phyloP scores from a whole-genome alignment of 1,140 invertebrate species.

The Venturia canescens region DNA sequence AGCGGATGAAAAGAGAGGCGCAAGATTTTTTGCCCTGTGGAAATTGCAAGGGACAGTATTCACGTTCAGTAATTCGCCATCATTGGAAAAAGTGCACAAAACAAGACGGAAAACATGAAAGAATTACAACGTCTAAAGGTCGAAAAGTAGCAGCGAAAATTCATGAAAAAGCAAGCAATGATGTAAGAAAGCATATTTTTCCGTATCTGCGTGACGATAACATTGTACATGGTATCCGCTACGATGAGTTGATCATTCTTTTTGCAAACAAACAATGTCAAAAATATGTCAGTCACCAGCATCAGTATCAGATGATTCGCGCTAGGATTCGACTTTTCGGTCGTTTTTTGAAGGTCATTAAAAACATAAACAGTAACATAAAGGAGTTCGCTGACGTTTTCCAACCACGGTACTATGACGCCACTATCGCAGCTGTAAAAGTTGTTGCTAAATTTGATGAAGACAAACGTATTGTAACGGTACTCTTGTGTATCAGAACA shows the following conservation, averaged over 20 bases:
- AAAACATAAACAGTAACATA: conserved; percentile 31
- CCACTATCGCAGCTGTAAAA: conserved; percentile 10
- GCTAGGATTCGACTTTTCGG: conserved; percentile 25
- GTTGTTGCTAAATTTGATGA: conserved; percentile 28
- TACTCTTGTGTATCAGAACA: no score
- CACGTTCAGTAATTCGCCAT: conserved; percentile 21
- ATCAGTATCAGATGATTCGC: conserved; percentile 43
- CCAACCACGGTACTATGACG: conserved; percentile 41
- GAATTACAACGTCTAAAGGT: conserved; percentile 33
- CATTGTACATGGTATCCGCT: conserved; percentile 49
- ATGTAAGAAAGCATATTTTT: conserved; percentile 47
- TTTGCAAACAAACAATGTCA: conserved; percentile 34
- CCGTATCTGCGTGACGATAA: conserved; percentile 52
- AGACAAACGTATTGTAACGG: no score
- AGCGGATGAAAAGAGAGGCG: conserved; percentile 29
- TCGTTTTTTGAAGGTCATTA: conserved; percentile 32
- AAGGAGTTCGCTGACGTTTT: conserved; percentile 24
- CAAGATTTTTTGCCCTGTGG: conserved; percentile 39
- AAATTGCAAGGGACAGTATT: conserved; percentile 42
- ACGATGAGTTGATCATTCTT: conserved; percentile 53
- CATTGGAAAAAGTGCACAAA: conserved; percentile 46
- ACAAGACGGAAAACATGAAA: background rate
- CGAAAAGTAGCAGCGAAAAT: conserved; percentile 30
- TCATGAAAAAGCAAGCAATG: conserved; percentile 38
- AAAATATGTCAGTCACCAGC: conserved; percentile 32